These are phyloP conservation scores for Cygnus atratus DNA, from an alignment of 2,113 vertebrate species.

Conservation along the genomic window DNA sequence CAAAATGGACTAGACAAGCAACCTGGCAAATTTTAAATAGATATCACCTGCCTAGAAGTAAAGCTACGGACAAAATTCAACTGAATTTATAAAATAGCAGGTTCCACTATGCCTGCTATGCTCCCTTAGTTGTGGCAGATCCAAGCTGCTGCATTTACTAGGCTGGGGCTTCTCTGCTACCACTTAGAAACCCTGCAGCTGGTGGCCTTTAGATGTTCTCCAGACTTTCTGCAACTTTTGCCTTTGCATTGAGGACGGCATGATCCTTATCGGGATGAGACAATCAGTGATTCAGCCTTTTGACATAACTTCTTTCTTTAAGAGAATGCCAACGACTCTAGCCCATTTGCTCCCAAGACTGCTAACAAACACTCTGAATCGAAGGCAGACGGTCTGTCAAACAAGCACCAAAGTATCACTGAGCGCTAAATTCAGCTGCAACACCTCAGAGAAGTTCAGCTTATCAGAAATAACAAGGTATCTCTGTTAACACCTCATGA, in stretches of 20 bases:
- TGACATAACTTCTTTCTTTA: background rate
- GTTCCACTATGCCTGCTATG: background rate
- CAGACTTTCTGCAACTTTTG: background rate
- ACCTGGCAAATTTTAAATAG: background rate
- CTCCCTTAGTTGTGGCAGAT: background rate
- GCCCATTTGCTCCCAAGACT: background rate
- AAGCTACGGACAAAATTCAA: background rate
- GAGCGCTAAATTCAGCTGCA: constrained; percentile 8
- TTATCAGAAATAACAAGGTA: background rate
- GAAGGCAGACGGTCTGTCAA: background rate
- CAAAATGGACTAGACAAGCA: background rate
- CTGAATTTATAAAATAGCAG: background rate
- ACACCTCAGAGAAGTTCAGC: background rate
- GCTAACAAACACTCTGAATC: background rate
- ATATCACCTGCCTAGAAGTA: background rate
- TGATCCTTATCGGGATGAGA: background rate
- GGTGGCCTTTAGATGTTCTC: background rate
- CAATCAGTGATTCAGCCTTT: background rate
- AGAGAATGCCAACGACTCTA: background rate
- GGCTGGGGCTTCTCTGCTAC: background rate
- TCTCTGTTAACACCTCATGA: background rate
- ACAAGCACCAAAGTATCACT: background rate
- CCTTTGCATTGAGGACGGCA: background rate
- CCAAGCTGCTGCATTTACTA: background rate
- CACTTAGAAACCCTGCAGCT: accelerated